These are phyloP conservation scores for Drosophila neonasuta DNA, from an alignment of 2,888 invertebrate species.

Conservation along the genomic window DNA sequence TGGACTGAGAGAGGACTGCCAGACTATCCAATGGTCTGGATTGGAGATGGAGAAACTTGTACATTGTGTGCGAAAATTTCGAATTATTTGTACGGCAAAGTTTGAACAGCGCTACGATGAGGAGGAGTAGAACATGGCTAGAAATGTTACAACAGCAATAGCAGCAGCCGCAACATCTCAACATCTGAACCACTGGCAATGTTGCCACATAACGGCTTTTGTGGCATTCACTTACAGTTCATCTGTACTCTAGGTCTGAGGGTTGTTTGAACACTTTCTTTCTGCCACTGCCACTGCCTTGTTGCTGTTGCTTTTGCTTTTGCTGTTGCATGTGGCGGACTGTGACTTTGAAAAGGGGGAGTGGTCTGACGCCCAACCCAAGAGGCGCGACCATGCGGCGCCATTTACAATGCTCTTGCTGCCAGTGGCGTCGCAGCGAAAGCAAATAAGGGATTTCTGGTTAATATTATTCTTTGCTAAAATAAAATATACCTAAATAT, in stretches of 20 bases:
- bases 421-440: conserved; percentile 48
- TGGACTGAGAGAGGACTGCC: conserved; percentile 17
- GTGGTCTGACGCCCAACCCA: conserved; percentile 68
- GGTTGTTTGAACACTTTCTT: conserved; percentile 59
- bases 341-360: conserved; percentile 57
- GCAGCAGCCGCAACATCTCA: conserved; percentile 28
- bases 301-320: conserved; percentile 1
- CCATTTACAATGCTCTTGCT: conserved; percentile 63
- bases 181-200: conserved; percentile 22
- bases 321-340: conserved; percentile 25
- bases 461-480: background rate
- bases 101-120: conserved; percentile 29
- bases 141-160: conserved; percentile 22
- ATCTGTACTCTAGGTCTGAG: conserved; percentile 24
- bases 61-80: conserved; percentile 65
- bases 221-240: conserved; percentile 44
- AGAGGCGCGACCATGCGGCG: conserved; percentile 56
- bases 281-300: conserved; percentile 12
- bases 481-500: no score
- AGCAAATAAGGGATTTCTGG: background rate
- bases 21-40: conserved; percentile 35
- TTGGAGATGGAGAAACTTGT: conserved; percentile 21
- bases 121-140: background rate
- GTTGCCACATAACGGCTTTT: conserved; percentile 52
- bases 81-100: conserved; percentile 69